Evolutionary conservation across 2,888 invertebrate species (phyloP).

Genomic region (Apodemia zela): DNA sequence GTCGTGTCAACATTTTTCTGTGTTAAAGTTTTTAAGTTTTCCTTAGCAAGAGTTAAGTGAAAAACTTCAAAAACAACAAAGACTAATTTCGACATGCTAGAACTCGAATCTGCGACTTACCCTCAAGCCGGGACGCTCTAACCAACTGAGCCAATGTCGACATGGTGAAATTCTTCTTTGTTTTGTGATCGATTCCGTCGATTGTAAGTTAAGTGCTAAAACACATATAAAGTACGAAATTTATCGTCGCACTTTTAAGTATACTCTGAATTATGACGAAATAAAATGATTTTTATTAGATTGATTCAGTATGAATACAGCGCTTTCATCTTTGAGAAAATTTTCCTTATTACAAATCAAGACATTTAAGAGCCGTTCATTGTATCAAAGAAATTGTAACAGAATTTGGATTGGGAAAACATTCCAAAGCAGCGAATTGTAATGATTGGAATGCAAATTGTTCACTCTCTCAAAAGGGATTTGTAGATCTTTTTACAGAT

Average conservation of each 20-base stretch:
- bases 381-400: slow-evolving; percentile 15
- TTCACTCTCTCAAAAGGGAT: slow-evolving; percentile 15
- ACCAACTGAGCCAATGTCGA: too few species aligned
- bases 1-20: too few species aligned
- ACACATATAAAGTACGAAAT: background rate
- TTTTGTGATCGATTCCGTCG: too few species aligned
- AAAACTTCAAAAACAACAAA: too few species aligned
- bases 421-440: slow-evolving; percentile 14
- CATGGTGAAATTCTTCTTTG: too few species aligned
- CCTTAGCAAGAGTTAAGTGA: too few species aligned
- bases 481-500: slow-evolving; percentile 15
- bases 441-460: slow-evolving; percentile 15
- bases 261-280: background rate
- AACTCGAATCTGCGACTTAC: too few species aligned
- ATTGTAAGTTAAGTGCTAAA: too few species aligned
- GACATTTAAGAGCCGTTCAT: slow-evolving; percentile 2
- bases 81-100: too few species aligned
- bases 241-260: background rate
- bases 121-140: too few species aligned
- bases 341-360: slow-evolving; percentile 13
- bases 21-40: too few species aligned
- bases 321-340: background rate
- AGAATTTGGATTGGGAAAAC: slow-evolving; percentile 14
- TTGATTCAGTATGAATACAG: background rate
- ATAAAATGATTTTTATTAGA: background rate